A percentile compares a stretch with the other conserved stretches of the same genome.
Conservation (phyloP, 2,888 invertebrate species). For the Antheraea yamamai region DNA sequence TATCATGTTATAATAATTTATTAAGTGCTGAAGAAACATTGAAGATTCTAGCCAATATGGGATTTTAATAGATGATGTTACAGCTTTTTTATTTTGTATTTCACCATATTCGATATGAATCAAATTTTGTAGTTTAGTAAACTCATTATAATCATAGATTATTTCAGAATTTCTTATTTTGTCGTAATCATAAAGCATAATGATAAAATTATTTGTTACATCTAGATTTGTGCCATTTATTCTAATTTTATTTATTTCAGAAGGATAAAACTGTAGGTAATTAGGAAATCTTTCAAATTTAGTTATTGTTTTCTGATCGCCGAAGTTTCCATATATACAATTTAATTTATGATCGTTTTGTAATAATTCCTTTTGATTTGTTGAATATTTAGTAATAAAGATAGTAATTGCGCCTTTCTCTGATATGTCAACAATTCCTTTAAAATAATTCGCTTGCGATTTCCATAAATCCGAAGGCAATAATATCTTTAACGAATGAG, state of each 20-base stretch:
- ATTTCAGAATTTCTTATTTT: constrained; percentile 64
- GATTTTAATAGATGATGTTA: constrained; percentile 34
- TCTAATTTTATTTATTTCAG: constrained; percentile 45
- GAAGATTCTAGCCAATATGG: constrained; percentile 60
- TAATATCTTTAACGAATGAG: constrained; percentile 41
- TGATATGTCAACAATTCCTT: constrained; percentile 45
- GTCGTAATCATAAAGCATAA: constrained; percentile 63
- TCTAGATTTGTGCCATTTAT: constrained; percentile 45
- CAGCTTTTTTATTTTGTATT: constrained; percentile 21
- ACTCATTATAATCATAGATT: constrained; percentile 47
- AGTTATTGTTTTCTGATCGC: constrained; percentile 29
- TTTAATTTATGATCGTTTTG: constrained; percentile 31
- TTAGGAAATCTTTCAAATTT: constrained; percentile 34
- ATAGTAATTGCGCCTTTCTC: constrained; percentile 45
- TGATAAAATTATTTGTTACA: constrained; percentile 45
- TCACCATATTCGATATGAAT: constrained; percentile 46
- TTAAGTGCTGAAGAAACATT: constrained; percentile 66
- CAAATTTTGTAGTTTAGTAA: constrained; percentile 53
- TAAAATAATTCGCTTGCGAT: constrained; percentile 47
- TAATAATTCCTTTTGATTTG: constrained; percentile 31
- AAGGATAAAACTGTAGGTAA: constrained; percentile 39
- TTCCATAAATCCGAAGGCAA: constrained; percentile 46
- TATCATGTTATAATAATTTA: constrained; percentile 59
- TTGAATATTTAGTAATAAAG: constrained; percentile 53
- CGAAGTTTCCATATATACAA: constrained; percentile 52